Conservation (phyloP, 2,797 vertebrate species). For the Myotis daubentonii region DNA sequence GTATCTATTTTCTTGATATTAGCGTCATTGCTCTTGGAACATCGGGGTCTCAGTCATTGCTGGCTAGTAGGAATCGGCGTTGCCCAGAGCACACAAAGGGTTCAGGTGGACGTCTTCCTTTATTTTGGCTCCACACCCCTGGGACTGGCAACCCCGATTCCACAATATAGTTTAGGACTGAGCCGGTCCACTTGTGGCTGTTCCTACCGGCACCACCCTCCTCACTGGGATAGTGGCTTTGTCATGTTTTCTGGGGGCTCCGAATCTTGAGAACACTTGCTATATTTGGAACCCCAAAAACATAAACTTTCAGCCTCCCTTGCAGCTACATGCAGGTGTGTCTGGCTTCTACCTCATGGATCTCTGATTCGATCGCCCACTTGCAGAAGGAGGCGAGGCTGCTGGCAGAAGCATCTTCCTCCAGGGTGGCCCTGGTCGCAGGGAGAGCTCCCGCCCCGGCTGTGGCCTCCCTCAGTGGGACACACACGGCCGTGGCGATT, state of each 20-base stretch:
- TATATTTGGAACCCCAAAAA: not conserved
- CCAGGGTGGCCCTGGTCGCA: not conserved
- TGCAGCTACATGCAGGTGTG: not conserved
- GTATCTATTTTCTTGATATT: not conserved
- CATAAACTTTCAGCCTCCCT: not conserved
- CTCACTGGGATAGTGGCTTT: not conserved
- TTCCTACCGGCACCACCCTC: not conserved
- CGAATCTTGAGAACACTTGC: not conserved
- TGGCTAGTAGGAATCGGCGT: not conserved
- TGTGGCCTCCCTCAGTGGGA: not conserved
- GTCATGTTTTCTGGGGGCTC: not conserved
- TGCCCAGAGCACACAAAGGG: not conserved
- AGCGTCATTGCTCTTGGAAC: not conserved
- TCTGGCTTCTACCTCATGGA: fast-evolving
- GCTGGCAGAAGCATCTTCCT: not conserved
- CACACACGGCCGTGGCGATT: not conserved
- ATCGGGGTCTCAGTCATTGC: not conserved
- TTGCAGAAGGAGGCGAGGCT: not conserved
- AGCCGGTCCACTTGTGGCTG: fast-evolving
- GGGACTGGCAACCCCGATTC: not conserved
- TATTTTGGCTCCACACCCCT: not conserved
- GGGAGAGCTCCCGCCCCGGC: not conserved
- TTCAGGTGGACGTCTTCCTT: too few relatives aligned
- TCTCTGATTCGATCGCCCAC: not conserved
- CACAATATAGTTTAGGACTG: fast-evolving